phyloP scores from a whole-genome alignment of 37 sponge, comb jelly and placozoan genomes.

The Agelas oroides region DNA sequence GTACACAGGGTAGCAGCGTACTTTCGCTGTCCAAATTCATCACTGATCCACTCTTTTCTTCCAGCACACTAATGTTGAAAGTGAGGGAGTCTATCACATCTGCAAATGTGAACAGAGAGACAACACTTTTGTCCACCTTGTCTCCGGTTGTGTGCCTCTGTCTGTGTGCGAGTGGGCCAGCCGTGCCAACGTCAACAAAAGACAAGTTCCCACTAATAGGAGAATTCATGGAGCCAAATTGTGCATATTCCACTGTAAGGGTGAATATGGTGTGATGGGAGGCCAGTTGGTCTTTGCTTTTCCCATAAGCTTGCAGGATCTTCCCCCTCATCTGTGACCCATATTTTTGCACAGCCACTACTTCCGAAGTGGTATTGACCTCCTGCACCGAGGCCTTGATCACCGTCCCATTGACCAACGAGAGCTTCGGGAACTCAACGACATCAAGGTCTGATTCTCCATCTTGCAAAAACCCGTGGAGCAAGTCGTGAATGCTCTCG shows the following conservation, averaged over 20 bases:
- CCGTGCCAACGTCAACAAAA: conserved; percentile 38
- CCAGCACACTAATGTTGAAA: not conserved
- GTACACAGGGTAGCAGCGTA: not conserved
- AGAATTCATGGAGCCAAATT: conserved; percentile 70
- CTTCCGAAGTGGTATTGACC: conserved; percentile 23
- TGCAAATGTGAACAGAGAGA: conserved; percentile 34
- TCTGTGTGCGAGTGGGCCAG: conserved; percentile 7
- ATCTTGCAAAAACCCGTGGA: conserved; percentile 3
- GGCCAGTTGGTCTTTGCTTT: not conserved
- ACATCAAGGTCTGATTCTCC: not conserved
- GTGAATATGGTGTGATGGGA: conserved; percentile 59
- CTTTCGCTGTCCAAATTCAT: not conserved
- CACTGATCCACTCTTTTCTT: not conserved
- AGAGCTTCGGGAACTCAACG: not conserved
- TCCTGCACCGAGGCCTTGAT: conserved; percentile 11
- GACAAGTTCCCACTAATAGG: conserved; percentile 81
- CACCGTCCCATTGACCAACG: conserved; percentile 9
- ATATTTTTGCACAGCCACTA: conserved; percentile 14
- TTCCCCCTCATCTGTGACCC: conserved; percentile 33
- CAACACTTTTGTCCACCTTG: not conserved
- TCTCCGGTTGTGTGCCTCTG: conserved; percentile 1
- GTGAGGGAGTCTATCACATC: conserved; percentile 35
- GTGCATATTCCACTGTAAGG: conserved; percentile 75
- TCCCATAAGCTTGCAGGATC: conserved; percentile 18
- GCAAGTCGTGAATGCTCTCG: conserved; percentile 64